Evolutionary conservation across 1,140 invertebrate species (phyloP), one percentile per base, ranked within the genome.

Genomic region (Wasmannia auropunctata): DNA sequence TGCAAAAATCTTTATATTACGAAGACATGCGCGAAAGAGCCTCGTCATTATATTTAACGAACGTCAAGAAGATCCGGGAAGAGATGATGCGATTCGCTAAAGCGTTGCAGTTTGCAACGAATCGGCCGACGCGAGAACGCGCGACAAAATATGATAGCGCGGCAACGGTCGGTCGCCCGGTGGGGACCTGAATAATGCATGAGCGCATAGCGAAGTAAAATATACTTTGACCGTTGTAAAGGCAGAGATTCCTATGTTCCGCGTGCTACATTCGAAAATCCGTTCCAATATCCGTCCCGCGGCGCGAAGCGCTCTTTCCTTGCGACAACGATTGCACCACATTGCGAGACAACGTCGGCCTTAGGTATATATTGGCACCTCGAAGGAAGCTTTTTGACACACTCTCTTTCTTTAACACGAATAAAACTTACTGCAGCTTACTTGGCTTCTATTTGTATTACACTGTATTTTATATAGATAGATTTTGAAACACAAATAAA

Each of bases 241-340:
- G 79, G 79, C 67, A 74, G 79, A 83, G 79, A 83, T 83, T 83
- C 79, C 67, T 51, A 51, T 83, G 79, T 83, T 65, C 31, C 51
- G 34, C 49, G 79, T n/a, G 67, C 79, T 83, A 83, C 69, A 83
- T 74, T 83, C 79, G 79, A 83, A 83, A 83, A 83, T 79, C 74
- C 84, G 70, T 88, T 88, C 87, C 80, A 88, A 88, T 88, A 88
- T 88, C 81, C 87, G 86, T 88, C 58, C 31, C 46, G 40, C 31
- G 67, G 67, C 25, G 79, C 51, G 67, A 87, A 69, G 22, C 54
- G 14, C 62, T 37, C 65, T 86, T 51, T 65, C 51, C 62, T 40
- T 46, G 77, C 63, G 77, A 72, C 79, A 72, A 81, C 51, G 65
- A 83, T 62, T 74, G 67, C 67, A 43, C 67, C 79, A 60, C n/a